Conservation (phyloP, 2,113 vertebrate species). For the Synodontis membranacea region DNA sequence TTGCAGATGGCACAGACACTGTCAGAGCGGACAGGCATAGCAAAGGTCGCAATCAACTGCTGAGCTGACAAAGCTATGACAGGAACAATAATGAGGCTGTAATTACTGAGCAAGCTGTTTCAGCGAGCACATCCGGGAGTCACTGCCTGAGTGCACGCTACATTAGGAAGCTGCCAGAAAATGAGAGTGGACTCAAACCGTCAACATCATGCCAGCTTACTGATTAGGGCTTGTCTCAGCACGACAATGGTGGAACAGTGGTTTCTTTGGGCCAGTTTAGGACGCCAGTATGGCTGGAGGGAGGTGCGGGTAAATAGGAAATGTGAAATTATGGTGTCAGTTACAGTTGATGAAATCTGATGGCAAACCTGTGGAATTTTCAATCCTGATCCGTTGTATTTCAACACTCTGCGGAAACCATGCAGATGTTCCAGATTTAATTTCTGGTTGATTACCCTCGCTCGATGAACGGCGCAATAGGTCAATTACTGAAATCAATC, state of each 20-base stretch:
- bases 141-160: constrained; percentile 39
- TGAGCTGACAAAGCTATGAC: constrained; percentile 50
- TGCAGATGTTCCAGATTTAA: constrained; percentile 43
- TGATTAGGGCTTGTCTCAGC: constrained; percentile 46
- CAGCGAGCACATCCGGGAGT: constrained; percentile 38
- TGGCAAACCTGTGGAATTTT: neutral
- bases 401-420: neutral
- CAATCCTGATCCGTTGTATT: neutral
- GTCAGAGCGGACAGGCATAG: constrained; percentile 47
- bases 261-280: constrained; percentile 22
- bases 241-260: constrained; percentile 19
- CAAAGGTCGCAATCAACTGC: constrained; percentile 52
- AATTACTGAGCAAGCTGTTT: constrained; percentile 58
- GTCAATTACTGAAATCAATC: constrained; percentile 49
- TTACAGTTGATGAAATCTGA: constrained; percentile 15
- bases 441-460: constrained; percentile 44
- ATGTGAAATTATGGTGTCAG: constrained; percentile 10
- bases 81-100: constrained; percentile 54
- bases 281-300: constrained; percentile 8
- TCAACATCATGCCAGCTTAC: constrained; percentile 39
- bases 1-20: constrained; percentile 22
- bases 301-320: neutral
- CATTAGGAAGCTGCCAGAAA: constrained; percentile 46
- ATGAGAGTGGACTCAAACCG: constrained; percentile 37
- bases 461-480: constrained; percentile 45